Evolutionary conservation across 2,888 invertebrate species (phyloP).

Genomic region (Protophormia terraenovae): DNA sequence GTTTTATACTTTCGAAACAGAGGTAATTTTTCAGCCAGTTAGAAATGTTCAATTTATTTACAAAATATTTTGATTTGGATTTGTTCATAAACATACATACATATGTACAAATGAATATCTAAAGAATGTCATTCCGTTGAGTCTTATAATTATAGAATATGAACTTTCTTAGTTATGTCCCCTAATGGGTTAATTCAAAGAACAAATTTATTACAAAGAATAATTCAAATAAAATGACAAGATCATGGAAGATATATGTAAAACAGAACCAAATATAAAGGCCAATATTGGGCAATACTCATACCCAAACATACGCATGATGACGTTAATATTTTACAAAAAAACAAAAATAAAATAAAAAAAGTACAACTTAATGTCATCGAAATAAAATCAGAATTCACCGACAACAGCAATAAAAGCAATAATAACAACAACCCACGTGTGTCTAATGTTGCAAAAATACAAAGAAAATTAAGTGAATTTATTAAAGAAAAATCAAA

Average conservation of each 20-base stretch:
- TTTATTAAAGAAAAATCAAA: constrained; percentile 55
- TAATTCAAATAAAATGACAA: constrained; percentile 55
- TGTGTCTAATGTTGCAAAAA: constrained; percentile 58
- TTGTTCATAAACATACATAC: no score
- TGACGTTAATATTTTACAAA: constrained; percentile 55
- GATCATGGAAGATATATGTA: constrained; percentile 53
- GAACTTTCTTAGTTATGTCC: no score
- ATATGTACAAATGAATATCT: no score
- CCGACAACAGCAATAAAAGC: constrained; percentile 15
- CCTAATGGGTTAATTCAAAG: constrained; percentile 29
- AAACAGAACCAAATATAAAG: constrained; percentile 26
- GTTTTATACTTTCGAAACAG: no score
- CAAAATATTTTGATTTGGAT: no score
- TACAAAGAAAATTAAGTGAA: constrained; percentile 33
- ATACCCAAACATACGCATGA: constrained; percentile 39
- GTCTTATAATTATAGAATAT: no score
- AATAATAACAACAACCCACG: constrained; percentile 56
- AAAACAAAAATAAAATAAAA: no score
- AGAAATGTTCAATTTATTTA: no score
- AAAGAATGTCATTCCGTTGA: no score
- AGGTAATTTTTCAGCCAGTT: no score
- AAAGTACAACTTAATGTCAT: constrained; percentile 60
- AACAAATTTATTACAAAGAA: constrained; percentile 52
- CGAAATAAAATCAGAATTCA: constrained; percentile 49
- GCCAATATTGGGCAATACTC: constrained; percentile 42